Evolutionary conservation across 2,113 vertebrate species (phyloP).

Genomic region (Lagopus muta): DNA sequence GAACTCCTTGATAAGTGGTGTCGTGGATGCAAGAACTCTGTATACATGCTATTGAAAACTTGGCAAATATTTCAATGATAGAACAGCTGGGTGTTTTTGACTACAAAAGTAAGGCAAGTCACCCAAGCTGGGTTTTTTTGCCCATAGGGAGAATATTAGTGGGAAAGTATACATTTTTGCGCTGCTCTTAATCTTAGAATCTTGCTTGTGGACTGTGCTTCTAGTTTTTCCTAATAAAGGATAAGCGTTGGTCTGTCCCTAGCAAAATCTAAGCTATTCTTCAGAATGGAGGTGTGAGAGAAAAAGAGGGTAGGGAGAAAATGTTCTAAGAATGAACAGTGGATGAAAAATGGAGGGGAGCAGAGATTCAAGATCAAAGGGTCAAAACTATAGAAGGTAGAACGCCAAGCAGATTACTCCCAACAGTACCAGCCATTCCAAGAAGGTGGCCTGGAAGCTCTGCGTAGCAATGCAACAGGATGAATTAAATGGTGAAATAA

Average conservation of each 20-base stretch:
- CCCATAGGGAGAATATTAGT: not conserved
- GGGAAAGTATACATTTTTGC: not conserved
- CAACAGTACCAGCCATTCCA: not conserved
- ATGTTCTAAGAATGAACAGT: not conserved
- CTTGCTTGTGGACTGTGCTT: not conserved
- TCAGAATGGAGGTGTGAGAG: not conserved
- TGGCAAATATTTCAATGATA: not conserved
- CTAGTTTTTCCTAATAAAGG: not conserved
- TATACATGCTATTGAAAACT: not conserved
- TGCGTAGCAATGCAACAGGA: not conserved
- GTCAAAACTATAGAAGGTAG: not conserved
- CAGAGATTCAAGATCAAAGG: not conserved
- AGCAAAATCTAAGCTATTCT: not conserved
- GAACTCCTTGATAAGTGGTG: not conserved
- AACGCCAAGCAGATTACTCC: not conserved
- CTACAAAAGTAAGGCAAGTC: not conserved
- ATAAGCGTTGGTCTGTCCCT: not conserved
- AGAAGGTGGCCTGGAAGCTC: not conserved
- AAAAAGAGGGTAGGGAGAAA: not conserved
- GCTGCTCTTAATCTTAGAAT: not conserved
- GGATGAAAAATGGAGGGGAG: not conserved
- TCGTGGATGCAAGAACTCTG: not conserved
- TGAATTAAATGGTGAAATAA: not conserved
- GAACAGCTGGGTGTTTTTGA: not conserved
- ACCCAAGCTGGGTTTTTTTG: not conserved